Evolutionary conservation across 2,888 invertebrate genomes (phyloP).

Genomic region (Zhuqinia jingwanae): DNA sequence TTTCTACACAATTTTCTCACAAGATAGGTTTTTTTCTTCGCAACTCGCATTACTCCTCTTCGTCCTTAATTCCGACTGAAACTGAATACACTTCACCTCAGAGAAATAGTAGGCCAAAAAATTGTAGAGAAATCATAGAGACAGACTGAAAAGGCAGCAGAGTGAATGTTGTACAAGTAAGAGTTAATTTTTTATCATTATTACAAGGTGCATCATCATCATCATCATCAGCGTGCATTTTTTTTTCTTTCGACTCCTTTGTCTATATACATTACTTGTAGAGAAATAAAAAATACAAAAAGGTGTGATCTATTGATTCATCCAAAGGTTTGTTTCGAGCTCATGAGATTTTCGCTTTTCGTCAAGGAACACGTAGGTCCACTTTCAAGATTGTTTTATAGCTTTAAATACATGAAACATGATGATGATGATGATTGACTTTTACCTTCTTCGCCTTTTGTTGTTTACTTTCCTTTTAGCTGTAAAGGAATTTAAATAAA

Average conservation of each 20-base stretch:
- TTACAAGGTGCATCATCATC: not conserved
- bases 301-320: slow-evolving; percentile 31
- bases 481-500: not conserved
- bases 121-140: not conserved
- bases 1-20: slow-evolving; percentile 54
- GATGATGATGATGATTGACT: slow-evolving; percentile 40
- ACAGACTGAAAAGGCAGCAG: not conserved
- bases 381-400: slow-evolving; percentile 53
- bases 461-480: slow-evolving; percentile 5
- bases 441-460: not conserved
- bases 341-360: not conserved
- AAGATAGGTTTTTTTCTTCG: not conserved
- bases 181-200: not conserved
- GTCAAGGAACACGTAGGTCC: slow-evolving; percentile 43
- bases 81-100: not conserved
- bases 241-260: no score
- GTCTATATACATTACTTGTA: no score
- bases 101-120: slow-evolving; percentile 21
- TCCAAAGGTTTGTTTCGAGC: not conserved
- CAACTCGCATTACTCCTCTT: no score
- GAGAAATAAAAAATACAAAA: no score
- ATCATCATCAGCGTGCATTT: not conserved
- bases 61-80: slow-evolving; percentile 19
- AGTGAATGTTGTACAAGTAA: no score
- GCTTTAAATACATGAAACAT: not conserved